These are phyloP conservation scores for Protobothrops mucrosquamatus DNA, from an alignment of 2,113 vertebrate species.

Conservation along the genomic window DNA sequence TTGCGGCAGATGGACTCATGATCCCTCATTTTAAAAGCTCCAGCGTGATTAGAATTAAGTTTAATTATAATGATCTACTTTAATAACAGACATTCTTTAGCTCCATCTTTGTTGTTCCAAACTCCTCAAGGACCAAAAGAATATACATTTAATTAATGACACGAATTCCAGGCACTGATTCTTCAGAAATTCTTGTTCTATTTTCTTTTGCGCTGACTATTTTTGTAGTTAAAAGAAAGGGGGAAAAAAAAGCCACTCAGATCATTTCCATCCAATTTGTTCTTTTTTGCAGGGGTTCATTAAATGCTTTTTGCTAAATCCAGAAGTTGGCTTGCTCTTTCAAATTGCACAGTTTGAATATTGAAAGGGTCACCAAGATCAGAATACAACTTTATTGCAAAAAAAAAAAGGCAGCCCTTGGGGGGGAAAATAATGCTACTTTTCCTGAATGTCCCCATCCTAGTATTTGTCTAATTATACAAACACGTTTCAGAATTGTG, in stretches of 20 bases:
- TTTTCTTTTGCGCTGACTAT: conserved; percentile 23
- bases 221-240: neutral
- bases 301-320: conserved; percentile 64
- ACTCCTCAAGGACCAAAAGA: neutral
- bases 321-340: conserved; percentile 49
- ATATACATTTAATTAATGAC: neutral
- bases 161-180: neutral
- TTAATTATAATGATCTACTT: neutral
- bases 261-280: conserved; percentile 71
- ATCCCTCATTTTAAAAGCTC: neutral
- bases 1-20: neutral
- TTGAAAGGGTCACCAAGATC: conserved; percentile 63
- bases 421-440: conserved; percentile 37
- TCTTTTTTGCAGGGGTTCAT: conserved; percentile 61
- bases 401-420: conserved; percentile 34
- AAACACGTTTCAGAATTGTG: conserved; percentile 43
- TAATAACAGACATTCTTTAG: neutral
- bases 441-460: neutral
- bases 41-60: neutral
- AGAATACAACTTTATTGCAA: conserved; percentile 51
- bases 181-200: neutral
- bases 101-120: neutral
- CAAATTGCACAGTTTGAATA: conserved; percentile 57
- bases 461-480: neutral
- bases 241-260: conserved; percentile 22